Evolutionary conservation across 2,888 invertebrate species (phyloP).

Genomic region (Matsumyia berberina): DNA sequence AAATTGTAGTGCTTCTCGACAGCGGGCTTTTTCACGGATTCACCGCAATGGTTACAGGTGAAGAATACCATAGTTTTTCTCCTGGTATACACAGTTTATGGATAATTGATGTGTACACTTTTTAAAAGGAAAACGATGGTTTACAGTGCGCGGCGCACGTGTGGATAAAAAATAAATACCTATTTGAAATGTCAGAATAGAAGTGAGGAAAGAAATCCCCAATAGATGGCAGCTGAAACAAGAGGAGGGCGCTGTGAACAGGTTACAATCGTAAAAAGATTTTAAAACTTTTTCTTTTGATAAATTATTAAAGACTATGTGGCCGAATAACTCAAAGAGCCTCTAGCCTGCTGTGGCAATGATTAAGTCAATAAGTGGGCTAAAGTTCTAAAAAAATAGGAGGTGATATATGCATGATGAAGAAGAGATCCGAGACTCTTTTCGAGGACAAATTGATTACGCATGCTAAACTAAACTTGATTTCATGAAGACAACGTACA

Average conservation of each 20-base stretch:
- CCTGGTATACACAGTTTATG: slow-evolving; percentile 24
- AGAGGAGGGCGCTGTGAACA: not conserved
- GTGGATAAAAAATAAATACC: slow-evolving; percentile 46
- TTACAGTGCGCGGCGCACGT: slow-evolving; percentile 64
- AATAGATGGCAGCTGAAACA: slow-evolving; percentile 12
- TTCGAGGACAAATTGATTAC: too few relatives aligned
- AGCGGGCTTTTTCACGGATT: slow-evolving; percentile 94
- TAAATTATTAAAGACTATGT: too few relatives aligned
- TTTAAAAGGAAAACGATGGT: not conserved
- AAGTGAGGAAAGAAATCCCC: not conserved
- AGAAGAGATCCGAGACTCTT: too few relatives aligned
- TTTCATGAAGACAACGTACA: too few relatives aligned
- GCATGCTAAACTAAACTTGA: too few relatives aligned
- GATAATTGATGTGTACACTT: slow-evolving; percentile 24
- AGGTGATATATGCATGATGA: too few relatives aligned
- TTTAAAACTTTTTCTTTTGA: too few relatives aligned
- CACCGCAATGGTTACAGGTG: slow-evolving; percentile 96
- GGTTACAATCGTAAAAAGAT: slow-evolving; percentile 56
- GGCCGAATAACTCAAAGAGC: too few relatives aligned
- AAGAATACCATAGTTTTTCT: slow-evolving; percentile 91
- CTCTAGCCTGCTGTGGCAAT: too few relatives aligned
- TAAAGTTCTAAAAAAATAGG: too few relatives aligned
- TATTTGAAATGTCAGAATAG: slow-evolving; percentile 7
- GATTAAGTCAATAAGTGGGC: too few relatives aligned
- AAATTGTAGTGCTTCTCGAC: slow-evolving; percentile 93